Conservation (phyloP, 2,797 vertebrate genomes). For the Pelobates cultripes region DNA sequence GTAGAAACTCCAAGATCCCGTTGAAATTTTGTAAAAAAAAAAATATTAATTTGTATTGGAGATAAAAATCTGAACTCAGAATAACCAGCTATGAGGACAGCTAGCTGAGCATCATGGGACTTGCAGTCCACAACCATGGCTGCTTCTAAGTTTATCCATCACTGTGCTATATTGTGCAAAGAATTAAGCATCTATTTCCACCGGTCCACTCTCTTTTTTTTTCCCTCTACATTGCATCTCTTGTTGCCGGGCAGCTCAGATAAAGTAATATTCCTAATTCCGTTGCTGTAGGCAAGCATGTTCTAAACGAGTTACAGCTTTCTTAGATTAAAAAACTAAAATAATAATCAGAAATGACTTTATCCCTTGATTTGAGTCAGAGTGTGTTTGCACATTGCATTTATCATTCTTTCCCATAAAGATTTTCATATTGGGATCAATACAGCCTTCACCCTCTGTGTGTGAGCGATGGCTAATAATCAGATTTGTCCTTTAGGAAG, state of each 20-base stretch:
- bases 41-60: too few relatives aligned
- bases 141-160: too few relatives aligned
- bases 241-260: background rate
- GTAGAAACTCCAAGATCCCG: too few relatives aligned
- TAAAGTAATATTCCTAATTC: background rate
- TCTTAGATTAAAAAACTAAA: background rate
- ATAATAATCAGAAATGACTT: background rate
- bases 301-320: background rate
- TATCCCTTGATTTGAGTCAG: background rate
- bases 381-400: background rate
- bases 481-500: background rate
- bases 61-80: too few relatives aligned
- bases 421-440: background rate
- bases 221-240: background rate
- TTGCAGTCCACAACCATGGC: too few relatives aligned
- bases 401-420: background rate
- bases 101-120: too few relatives aligned
- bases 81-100: too few relatives aligned
- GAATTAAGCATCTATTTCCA: background rate
- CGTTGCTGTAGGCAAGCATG: background rate
- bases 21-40: too few relatives aligned
- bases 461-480: conserved; percentile 1
- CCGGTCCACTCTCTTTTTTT: background rate
- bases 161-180: background rate
- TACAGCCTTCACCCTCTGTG: background rate